Evolutionary conservation across 2,797 vertebrate species (phyloP).

Genomic region (Muraenolepis orangiensis): DNA sequence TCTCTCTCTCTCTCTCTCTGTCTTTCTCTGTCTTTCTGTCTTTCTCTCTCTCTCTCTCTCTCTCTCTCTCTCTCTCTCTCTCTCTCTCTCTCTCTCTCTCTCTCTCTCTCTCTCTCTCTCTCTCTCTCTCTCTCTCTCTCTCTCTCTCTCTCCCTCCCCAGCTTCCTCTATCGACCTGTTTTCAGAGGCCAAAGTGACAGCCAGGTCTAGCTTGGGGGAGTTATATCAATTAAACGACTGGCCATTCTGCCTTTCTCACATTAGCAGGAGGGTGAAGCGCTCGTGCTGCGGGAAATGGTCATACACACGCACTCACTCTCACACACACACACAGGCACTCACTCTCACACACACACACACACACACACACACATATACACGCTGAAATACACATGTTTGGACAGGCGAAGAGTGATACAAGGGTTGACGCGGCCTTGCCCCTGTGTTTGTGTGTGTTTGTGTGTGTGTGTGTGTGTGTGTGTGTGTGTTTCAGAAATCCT

Average conservation of each 20-base stretch:
- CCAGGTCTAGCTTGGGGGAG: conserved; percentile 38
- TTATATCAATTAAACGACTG: conserved; percentile 56
- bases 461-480: no score
- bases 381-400: conserved; percentile 5
- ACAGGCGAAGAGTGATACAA: conserved; percentile 1
- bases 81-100: conserved; percentile 3
- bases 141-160: conserved; percentile 20
- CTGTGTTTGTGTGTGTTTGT: no score
- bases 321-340: background rate
- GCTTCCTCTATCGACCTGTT: conserved; percentile 49
- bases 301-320: conserved; percentile 5
- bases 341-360: conserved; percentile 8
- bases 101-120: background rate
- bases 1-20: background rate
- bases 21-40: no score
- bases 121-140: conserved; percentile 20
- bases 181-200: conserved; percentile 32
- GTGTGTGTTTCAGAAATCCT: no score
- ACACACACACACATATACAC: conserved; percentile 5
- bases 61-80: conserved; percentile 25
- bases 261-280: conserved; percentile 38
- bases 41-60: conserved; percentile 6
- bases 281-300: no score
- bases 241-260: conserved; percentile 50
- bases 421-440: no score